A percentile compares a stretch with the other conserved stretches of the same genome.
Evolutionary conservation across 1,140 invertebrate species (phyloP).

Genomic region (Diprion similis): DNA sequence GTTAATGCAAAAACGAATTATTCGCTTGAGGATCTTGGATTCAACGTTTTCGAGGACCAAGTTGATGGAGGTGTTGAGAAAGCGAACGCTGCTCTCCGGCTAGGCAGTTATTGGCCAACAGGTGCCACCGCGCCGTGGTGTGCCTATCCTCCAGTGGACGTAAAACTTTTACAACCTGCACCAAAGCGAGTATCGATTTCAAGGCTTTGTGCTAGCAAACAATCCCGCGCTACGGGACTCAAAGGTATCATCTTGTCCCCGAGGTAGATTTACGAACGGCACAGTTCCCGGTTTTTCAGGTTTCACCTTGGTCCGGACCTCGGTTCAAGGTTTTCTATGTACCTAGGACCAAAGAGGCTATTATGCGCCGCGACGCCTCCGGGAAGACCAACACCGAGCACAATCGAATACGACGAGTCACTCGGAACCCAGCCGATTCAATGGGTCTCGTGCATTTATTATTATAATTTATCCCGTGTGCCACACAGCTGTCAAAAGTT

Average conservation of each 20-base stretch:
- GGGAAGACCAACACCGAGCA: neutral
- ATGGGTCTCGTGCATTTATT: too few relatives aligned
- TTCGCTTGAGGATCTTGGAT: too few relatives aligned
- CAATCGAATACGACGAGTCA: constrained; percentile 5
- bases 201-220: constrained; percentile 20
- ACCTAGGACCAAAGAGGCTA: neutral
- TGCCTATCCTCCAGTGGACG: neutral
- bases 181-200: constrained; percentile 24
- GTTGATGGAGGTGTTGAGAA: too few relatives aligned
- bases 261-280: neutral
- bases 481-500: too few relatives aligned
- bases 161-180: constrained; percentile 1
- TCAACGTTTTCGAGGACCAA: too few relatives aligned
- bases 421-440: neutral
- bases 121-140: neutral
- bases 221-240: neutral
- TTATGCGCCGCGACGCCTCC: constrained; percentile 6
- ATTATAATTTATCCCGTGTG: too few relatives aligned
- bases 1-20: too few relatives aligned
- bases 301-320: constrained; percentile 1
- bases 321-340: neutral
- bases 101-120: neutral
- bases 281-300: neutral
- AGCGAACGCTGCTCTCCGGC: too few relatives aligned
- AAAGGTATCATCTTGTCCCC: constrained; percentile 7